These are phyloP conservation scores for Phoxinus phoxinus DNA, from an alignment of 2,113 vertebrate species.

Conservation along the genomic window DNA sequence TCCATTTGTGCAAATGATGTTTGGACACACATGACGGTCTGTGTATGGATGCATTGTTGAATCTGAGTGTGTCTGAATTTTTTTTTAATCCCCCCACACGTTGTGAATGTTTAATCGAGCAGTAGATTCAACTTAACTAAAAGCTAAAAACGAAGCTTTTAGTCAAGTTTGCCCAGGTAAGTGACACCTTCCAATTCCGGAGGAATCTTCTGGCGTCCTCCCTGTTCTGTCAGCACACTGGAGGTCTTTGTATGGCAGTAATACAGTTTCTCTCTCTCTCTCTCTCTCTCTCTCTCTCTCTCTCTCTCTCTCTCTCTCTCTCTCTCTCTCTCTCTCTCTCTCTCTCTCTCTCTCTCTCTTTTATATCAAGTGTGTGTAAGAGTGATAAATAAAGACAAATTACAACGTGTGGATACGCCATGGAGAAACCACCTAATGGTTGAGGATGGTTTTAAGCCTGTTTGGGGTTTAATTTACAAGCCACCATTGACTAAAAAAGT, in stretches of 20 bases:
- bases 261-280: not conserved
- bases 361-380: too few relatives aligned
- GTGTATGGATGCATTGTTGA: constrained; percentile 3
- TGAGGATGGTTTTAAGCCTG: too few relatives aligned
- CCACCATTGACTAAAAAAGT: too few relatives aligned
- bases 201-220: constrained; percentile 32
- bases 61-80: not conserved
- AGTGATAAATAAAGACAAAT: too few relatives aligned
- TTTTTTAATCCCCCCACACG: not conserved
- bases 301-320: too few relatives aligned
- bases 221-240: constrained; percentile 30
- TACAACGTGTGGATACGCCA: too few relatives aligned
- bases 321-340: too few relatives aligned
- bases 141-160: not conserved
- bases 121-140: too few relatives aligned
- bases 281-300: too few relatives aligned
- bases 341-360: too few relatives aligned
- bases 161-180: not conserved
- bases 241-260: constrained; percentile 35
- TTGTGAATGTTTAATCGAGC: constrained; percentile 26
- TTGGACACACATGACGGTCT: not conserved
- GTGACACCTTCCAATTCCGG: not conserved
- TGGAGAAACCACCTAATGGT: too few relatives aligned
- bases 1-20: constrained; percentile 9
- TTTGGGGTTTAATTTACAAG: too few relatives aligned